phyloP scores from a whole-genome alignment of 2,113 vertebrate species.

The Crotalus horridus region DNA sequence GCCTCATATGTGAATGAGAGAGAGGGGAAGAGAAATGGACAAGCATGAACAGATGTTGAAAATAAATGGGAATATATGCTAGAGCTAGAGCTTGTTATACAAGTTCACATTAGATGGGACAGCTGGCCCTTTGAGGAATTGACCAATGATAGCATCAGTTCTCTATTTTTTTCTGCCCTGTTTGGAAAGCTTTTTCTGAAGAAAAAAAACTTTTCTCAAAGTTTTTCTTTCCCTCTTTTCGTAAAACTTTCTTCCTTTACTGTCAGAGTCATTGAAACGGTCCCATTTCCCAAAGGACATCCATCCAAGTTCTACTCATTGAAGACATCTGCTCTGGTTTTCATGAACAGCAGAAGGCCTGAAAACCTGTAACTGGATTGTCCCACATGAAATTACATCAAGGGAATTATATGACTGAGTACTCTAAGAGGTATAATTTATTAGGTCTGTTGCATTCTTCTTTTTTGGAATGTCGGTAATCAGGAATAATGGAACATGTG shows the following conservation, averaged over 20 bases:
- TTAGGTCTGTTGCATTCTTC: neutral
- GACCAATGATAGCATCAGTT: slow-evolving; percentile 67
- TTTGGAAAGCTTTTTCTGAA: slow-evolving; percentile 30
- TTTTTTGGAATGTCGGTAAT: neutral
- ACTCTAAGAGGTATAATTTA: neutral
- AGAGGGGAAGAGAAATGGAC: slow-evolving; percentile 14
- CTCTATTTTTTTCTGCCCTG: slow-evolving; percentile 49
- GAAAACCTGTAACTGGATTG: neutral
- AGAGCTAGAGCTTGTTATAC: slow-evolving; percentile 58
- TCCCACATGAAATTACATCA: neutral
- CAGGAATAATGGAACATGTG: neutral
- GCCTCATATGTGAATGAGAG: slow-evolving; percentile 40
- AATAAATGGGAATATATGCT: slow-evolving; percentile 59
- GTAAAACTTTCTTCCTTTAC: neutral
- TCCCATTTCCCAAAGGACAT: neutral
- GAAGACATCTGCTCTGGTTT: neutral
- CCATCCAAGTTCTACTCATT: neutral
- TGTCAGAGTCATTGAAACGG: neutral
- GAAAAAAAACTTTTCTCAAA: neutral
- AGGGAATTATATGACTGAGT: neutral
- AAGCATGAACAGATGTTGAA: slow-evolving; percentile 68
- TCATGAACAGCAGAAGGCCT: neutral
- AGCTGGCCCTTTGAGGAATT: slow-evolving; percentile 55
- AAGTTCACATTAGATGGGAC: slow-evolving; percentile 65
- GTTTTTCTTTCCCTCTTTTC: too few species aligned